Evolutionary conservation across 2,797 vertebrate species (phyloP), one percentile per base, ranked within the genome.

Genomic region (Phrynocephalus vlangalii): DNA sequence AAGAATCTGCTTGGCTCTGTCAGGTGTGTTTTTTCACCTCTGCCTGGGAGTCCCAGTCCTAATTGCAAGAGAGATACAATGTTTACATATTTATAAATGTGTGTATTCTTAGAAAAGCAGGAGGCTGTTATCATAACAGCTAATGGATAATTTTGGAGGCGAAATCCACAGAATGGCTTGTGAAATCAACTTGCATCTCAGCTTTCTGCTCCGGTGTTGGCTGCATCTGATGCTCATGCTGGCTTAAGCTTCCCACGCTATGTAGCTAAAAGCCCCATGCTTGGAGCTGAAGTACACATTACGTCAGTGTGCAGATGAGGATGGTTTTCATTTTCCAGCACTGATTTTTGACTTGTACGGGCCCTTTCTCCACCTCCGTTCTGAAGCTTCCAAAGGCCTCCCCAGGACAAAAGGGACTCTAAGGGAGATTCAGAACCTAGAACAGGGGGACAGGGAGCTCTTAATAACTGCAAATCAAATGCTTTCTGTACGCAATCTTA

Each of bases 141-240:
- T 28, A 63, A 28, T 66, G 44, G 66, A 63, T 79, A 79, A 79
- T 88, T 84, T 79, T 84, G 79, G 79, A 76, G 38, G 33, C 16
- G 4, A 44, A 30, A 11, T 52, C 22, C 60, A 44, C 63, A 68
- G 5, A 8, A 33, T 28, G 13, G 18, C 16, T 63, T 3, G 1
- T 66, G 70, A 70, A 71, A 26, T 16, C 33, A 15, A 72, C 71
- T 24, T 82, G 28, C 13, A 60, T 38, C 56, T 30, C 24, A 79
- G 26, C 38, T 44, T 44, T 44, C 38, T 44, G 38, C 38, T 44
- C 38, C 38, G 5, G 38, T 44, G 38, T 44, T 33, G 77, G 48
- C 15, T 56, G 7, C 44, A 70, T n/a, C 33, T 7, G n/a, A 9
- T 77, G 30, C 6, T 15, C 16, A 38, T 77, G 16, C 22, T 77